A percentile compares a stretch with the other conserved stretches of the same genome.
Conservation (phyloP, 2,113 vertebrate genomes). For the Embiotoca jacksoni region DNA sequence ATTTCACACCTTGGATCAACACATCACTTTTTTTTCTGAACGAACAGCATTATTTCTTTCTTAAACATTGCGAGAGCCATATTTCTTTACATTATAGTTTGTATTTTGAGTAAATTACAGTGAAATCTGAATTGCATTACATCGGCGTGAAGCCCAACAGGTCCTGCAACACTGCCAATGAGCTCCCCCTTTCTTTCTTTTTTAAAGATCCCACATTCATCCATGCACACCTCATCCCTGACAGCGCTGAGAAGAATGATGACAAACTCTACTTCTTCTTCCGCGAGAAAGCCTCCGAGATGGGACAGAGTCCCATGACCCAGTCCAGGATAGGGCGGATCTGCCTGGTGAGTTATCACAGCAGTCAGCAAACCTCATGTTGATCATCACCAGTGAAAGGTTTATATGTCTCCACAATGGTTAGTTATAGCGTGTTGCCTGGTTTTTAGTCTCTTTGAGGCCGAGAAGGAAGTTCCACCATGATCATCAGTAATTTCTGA, state of each 20-base stretch:
- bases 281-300: conserved; percentile 94
- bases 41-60: no score
- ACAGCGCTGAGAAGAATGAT: conserved; percentile 95
- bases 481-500: conserved; percentile 53
- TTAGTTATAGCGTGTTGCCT: conserved; percentile 36
- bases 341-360: conserved; percentile 90
- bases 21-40: no score
- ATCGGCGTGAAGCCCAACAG: neutral
- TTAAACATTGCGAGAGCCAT: no score
- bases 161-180: conserved; percentile 9
- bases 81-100: no score
- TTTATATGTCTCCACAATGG: conserved; percentile 43
- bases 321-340: conserved; percentile 97
- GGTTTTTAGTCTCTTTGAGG: conserved; percentile 30
- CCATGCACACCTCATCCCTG: conserved; percentile 95
- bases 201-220: conserved; percentile 94
- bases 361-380: conserved; percentile 42
- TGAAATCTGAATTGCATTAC: no score
- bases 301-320: conserved; percentile 92
- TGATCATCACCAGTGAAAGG: conserved; percentile 41
- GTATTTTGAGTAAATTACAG: no score
- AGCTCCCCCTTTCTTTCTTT: neutral
- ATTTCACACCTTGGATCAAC: no score
- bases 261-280: conserved; percentile 99
- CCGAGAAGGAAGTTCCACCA: conserved; percentile 37